These are phyloP conservation scores for Menidia menidia DNA, from an alignment of 2,797 vertebrate genomes.

Conservation along the genomic window DNA sequence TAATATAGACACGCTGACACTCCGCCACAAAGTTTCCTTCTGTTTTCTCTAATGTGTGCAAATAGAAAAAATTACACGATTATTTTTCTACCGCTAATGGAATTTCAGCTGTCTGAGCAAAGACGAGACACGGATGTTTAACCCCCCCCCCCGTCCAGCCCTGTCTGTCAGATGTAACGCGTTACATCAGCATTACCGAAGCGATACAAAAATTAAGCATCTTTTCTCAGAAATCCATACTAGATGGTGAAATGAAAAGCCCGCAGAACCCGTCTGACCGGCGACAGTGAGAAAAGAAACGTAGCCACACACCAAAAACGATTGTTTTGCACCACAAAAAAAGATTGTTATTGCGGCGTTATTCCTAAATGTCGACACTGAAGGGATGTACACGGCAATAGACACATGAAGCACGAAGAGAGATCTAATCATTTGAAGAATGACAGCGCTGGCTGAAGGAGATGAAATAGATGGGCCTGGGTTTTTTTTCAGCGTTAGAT, in stretches of 20 bases:
- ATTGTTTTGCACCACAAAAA: constrained; percentile 6
- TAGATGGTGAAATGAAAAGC: neutral
- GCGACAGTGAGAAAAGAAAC: too few relatives aligned
- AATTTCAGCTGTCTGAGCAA: too few relatives aligned
- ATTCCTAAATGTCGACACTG: constrained; percentile 33
- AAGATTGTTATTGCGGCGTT: constrained; percentile 20
- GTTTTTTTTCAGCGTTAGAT: constrained; percentile 43
- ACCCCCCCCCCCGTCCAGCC: neutral
- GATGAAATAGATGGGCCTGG: constrained; percentile 41
- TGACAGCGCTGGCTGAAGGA: constrained; percentile 34
- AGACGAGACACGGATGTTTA: constrained; percentile 9
- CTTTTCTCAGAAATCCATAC: neutral
- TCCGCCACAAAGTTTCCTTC: constrained; percentile 1
- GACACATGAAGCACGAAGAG: constrained; percentile 31
- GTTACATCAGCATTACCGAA: neutral
- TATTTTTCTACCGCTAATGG: constrained; percentile 3
- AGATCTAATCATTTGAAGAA: constrained; percentile 45
- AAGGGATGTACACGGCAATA: constrained; percentile 19
- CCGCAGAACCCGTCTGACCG: too few relatives aligned
- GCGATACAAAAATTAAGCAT: constrained; percentile 13
- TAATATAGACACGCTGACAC: constrained; percentile 8
- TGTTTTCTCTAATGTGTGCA: neutral
- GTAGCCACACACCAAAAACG: too few relatives aligned
- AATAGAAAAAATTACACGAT: constrained; percentile 11
- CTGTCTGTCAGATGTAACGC: constrained; percentile 5